Base-by-base conservation (phyloP, 2,888 invertebrate species). In the Pachymerium ferrugineum region DNA sequence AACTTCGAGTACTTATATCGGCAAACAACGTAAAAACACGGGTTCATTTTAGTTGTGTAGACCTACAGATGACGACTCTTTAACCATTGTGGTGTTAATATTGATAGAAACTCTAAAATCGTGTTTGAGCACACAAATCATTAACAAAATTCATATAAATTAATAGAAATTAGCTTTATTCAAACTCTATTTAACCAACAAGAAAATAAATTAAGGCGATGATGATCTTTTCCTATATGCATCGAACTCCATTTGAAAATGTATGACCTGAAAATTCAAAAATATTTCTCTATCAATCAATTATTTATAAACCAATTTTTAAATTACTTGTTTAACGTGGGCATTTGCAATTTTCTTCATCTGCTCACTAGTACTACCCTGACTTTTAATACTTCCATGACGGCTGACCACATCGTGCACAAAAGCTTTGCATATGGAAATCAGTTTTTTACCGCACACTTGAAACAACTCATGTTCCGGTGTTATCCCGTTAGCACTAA, bases 401-500 rank as follows among this genome's bases (percentile, higher is more conserved):
- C 70, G 70, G 10, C 19, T 16, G 10, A 74, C 31, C 25, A 74
- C 71, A 74, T 74, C 74, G 47, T 76, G 33, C 8, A 76, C 76
- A 75, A 76, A 77, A 22, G 76, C 67, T 68, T 74, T 73, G 35
- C 77, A 77, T 73, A 77, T 75, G 4, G 74, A 25, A 47, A 77
- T 74, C 4, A 77, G 74, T 22, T 74, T 77, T 30, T 73, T 76
- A 14, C 75, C 76, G 73, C 77, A 77, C 10, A 74, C 71, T 30
- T 38, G 31, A 67, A 76, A 77, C 35, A 76, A 35, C 19, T 47
- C 28, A 72, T 77, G 70, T 19, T 70, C 31, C 3, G 68, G 16
- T 42, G 33, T n/a, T 3, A 77, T 75, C 2, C 76, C 75, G 62
- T 76, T 73, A 12, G 69, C 70, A 72, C 76, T 77, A 42, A 77